Percentiles rank a stretch among this genome's conserved stretches.
These are phyloP conservation scores for Philotrypesis tridentata DNA, from an alignment of 1,140 invertebrate species.

Conservation along the genomic window DNA sequence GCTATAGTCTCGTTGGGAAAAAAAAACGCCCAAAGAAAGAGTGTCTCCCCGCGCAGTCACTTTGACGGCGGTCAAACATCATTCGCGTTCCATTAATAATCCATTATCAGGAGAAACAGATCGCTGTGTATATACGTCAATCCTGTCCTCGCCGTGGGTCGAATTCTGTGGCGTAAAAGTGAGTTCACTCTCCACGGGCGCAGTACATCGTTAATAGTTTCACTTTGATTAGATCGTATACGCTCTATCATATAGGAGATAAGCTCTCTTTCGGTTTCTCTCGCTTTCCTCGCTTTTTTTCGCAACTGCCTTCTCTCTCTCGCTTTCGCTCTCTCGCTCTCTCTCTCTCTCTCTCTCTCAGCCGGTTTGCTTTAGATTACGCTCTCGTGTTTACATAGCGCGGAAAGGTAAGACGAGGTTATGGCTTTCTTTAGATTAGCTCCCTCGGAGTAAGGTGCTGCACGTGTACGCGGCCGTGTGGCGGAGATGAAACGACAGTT, in stretches of 20 bases:
- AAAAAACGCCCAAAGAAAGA: neutral
- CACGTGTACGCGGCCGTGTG: neutral
- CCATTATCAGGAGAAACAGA: neutral
- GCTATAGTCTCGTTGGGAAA: no score
- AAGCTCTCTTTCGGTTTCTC: neutral
- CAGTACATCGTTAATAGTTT: neutral
- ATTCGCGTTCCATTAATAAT: neutral
- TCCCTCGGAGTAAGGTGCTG: neutral
- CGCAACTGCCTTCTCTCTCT: neutral
- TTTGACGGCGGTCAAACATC: neutral
- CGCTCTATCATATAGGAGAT: neutral
- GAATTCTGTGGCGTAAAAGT: neutral
- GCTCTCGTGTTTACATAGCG: neutral
- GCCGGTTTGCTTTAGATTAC: constrained; percentile 15
- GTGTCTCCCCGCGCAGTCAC: neutral
- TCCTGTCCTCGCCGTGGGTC: neutral
- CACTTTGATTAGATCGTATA: neutral
- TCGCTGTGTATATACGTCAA: no score
- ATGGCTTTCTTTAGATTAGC: constrained; percentile 27
- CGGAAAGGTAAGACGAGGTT: neutral
- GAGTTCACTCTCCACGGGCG: neutral
- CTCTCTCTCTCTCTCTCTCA: neutral
- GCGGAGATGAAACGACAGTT: neutral
- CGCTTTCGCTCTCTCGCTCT: neutral
- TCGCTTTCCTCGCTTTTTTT: neutral